Evolutionary conservation across 2,888 invertebrate genomes (phyloP).

Genomic region (Epistrophella euchroma): DNA sequence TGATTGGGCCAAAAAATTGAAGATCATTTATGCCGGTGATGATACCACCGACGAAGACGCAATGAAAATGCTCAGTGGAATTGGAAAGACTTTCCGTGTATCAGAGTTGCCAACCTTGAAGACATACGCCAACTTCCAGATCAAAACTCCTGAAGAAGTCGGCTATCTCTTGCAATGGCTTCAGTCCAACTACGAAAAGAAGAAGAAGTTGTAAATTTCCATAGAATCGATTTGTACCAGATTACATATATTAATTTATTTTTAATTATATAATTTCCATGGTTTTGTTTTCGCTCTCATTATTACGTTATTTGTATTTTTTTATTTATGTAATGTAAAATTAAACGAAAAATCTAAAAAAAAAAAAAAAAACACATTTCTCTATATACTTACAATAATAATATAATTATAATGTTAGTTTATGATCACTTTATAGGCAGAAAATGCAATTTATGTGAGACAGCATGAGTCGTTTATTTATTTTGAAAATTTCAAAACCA

Average conservation of each 20-base stretch:
- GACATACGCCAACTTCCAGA: conserved; percentile 89
- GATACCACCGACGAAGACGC: conserved; percentile 96
- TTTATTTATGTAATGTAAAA: conserved; percentile 61
- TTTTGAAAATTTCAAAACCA: conserved; percentile 34
- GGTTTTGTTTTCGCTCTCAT: conserved; percentile 50
- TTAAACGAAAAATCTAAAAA: conserved; percentile 36
- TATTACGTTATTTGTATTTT: conserved; percentile 73
- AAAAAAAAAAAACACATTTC: conserved; percentile 31
- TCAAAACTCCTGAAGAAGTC: conserved; percentile 90
- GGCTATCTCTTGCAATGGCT: conserved; percentile 90
- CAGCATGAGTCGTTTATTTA: conserved; percentile 24
- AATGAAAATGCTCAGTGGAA: conserved; percentile 88
- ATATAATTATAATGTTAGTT: conserved; percentile 21
- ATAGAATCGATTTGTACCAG: conserved; percentile 42
- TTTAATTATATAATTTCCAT: conserved; percentile 30
- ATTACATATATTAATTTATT: conserved; percentile 8
- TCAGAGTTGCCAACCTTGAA: conserved; percentile 89
- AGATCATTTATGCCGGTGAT: conserved; percentile 94
- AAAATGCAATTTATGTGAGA: conserved; percentile 39
- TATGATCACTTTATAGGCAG: conserved; percentile 14
- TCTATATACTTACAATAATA: conserved; percentile 6
- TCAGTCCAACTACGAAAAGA: conserved; percentile 82
- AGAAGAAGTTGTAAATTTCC: conserved; percentile 79
- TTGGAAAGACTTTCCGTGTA: conserved; percentile 91
- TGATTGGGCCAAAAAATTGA: conserved; percentile 90